Evolutionary conservation across 2,113 vertebrate genomes (phyloP).

Genomic region (Myodes glareolus): DNA sequence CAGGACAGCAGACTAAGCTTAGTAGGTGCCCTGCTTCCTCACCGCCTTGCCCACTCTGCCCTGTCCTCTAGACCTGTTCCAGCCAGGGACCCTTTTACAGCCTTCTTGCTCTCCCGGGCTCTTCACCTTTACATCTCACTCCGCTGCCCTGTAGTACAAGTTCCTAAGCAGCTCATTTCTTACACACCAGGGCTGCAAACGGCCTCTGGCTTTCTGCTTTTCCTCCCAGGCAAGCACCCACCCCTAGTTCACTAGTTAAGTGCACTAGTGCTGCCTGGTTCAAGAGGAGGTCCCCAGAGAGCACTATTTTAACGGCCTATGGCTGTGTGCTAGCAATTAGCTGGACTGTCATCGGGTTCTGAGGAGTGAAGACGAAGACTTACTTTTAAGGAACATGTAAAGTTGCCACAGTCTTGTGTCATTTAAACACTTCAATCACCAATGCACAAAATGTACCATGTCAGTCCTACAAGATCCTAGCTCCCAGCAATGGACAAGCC

Average conservation of each 20-base stretch:
- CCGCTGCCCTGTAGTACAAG: background rate
- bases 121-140: background rate
- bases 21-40: conserved; percentile 42
- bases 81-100: conserved; percentile 20
- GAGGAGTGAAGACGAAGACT: background rate
- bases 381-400: conserved; percentile 37
- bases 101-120: background rate
- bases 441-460: background rate
- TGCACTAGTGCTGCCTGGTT: background rate
- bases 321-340: background rate
- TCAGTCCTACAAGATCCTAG: background rate
- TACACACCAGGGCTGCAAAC: background rate
- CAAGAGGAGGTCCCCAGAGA: background rate
- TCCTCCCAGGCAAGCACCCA: background rate
- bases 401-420: background rate
- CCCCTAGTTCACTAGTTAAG: background rate
- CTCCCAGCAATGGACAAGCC: background rate
- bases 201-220: background rate
- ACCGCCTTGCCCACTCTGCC: conserved; percentile 42
- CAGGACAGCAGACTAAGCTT: conserved; percentile 41
- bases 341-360: background rate
- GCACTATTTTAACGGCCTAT: conserved; percentile 8
- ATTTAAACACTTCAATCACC: background rate
- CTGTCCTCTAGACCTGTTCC: conserved; percentile 36
- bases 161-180: background rate